Conservation (phyloP, 2,113 vertebrate species). For the Egretta garzetta region DNA sequence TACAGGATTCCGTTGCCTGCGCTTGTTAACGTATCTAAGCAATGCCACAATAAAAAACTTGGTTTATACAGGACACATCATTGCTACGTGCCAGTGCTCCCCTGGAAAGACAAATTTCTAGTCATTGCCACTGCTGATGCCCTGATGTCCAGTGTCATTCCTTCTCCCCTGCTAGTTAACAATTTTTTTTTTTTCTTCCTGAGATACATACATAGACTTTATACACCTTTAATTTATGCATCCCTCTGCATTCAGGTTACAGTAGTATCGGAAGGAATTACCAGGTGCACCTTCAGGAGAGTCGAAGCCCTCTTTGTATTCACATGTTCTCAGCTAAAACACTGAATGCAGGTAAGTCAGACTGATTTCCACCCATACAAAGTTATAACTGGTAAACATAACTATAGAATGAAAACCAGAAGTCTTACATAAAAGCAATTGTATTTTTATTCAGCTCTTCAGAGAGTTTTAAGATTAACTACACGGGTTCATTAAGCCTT, state of each 20-base stretch:
- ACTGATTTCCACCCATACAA: not conserved
- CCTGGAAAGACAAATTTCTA: not conserved
- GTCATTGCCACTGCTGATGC: not conserved
- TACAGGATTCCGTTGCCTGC: rapidly evolving
- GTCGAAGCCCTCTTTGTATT: not conserved
- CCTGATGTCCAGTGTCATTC: too few species aligned
- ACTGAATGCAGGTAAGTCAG: not conserved
- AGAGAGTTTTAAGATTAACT: not conserved
- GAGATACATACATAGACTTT: not conserved
- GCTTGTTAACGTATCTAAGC: rapidly evolving
- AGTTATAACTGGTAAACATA: not conserved
- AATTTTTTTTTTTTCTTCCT: not conserved
- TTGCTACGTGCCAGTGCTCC: not conserved
- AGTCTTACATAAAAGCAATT: not conserved
- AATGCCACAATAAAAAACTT: rapidly evolving
- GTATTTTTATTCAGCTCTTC: conserved; percentile 32
- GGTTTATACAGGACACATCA: not conserved
- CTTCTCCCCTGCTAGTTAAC: not conserved
- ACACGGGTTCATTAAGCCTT: not conserved
- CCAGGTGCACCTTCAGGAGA: not conserved
- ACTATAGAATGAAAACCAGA: not conserved
- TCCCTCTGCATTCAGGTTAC: not conserved
- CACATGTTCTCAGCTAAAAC: not conserved
- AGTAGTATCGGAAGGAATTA: not conserved
- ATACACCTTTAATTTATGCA: not conserved